phyloP scores from a whole-genome alignment of 1,140 invertebrate genomes.

The Trissolcus basalis region DNA sequence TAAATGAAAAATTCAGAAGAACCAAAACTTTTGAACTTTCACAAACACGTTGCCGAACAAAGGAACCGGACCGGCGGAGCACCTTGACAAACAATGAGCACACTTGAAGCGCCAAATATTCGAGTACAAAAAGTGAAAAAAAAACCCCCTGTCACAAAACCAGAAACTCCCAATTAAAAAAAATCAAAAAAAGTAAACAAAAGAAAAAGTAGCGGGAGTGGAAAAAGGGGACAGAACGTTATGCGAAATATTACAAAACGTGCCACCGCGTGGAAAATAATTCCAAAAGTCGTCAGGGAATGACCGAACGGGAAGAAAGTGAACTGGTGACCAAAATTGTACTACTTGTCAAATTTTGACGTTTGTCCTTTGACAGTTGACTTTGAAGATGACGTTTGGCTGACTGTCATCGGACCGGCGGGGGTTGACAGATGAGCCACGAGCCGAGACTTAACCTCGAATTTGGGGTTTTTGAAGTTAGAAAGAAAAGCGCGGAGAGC shows the following conservation, averaged over 20 bases:
- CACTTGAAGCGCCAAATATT: neutral
- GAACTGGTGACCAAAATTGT: too few relatives aligned
- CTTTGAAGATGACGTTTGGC: neutral
- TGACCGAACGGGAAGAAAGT: neutral
- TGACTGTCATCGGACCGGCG: neutral
- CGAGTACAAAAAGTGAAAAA: neutral
- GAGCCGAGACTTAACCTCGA: too few relatives aligned
- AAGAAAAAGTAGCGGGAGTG: neutral
- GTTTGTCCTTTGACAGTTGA: constrained; percentile 5
- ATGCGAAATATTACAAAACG: neutral
- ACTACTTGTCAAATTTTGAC: constrained; percentile 2
- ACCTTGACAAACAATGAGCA: constrained; percentile 2
- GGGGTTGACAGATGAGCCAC: too few relatives aligned
- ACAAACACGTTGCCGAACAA: constrained; percentile 6
- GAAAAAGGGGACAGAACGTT: too few relatives aligned
- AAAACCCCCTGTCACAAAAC: neutral
- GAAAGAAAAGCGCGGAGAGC: too few relatives aligned
- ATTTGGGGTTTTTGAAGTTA: too few relatives aligned
- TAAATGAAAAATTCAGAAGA: too few relatives aligned
- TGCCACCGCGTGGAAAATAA: neutral
- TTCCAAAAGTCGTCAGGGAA: neutral
- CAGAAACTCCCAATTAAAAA: neutral
- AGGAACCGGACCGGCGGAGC: neutral
- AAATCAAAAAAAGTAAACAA: neutral
- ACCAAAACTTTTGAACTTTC: neutral